phyloP scores from a whole-genome alignment of 1,140 invertebrate genomes.

The Mesaphorura yosii region DNA sequence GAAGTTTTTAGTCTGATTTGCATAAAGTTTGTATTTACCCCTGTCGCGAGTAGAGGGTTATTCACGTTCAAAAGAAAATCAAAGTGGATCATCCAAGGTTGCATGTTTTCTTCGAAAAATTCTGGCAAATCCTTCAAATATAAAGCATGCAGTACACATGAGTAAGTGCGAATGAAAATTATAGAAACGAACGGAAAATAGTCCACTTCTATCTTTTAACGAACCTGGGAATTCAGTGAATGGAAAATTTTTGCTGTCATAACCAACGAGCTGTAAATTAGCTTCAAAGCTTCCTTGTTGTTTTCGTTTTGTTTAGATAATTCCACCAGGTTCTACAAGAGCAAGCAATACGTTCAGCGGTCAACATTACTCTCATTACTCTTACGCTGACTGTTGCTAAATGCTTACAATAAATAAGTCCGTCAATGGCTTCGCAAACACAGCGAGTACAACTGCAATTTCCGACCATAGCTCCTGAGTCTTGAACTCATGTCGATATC shows the following conservation, averaged over 20 bases:
- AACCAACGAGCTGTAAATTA: constrained; percentile 80
- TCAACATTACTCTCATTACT: not conserved
- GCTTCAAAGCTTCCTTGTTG: constrained; percentile 65
- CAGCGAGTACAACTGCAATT: constrained; percentile 90
- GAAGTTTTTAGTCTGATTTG: constrained; percentile 45
- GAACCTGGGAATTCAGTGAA: constrained; percentile 82
- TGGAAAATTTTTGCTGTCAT: constrained; percentile 93
- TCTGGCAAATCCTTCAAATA: constrained; percentile 85
- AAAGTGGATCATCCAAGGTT: constrained; percentile 84
- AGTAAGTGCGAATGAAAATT: too few species aligned
- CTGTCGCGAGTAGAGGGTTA: constrained; percentile 48
- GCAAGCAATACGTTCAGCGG: not conserved
- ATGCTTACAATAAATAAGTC: constrained; percentile 68
- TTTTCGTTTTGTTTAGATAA: constrained; percentile 62
- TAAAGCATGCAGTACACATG: too few species aligned
- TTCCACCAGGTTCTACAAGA: constrained; percentile 63
- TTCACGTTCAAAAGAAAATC: constrained; percentile 64
- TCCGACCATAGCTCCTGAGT: constrained; percentile 87
- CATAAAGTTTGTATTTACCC: too few species aligned
- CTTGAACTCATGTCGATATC: constrained; percentile 92
- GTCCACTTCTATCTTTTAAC: constrained; percentile 12
- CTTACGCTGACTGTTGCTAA: not conserved
- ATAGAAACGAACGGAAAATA: too few species aligned
- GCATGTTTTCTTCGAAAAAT: constrained; percentile 97
- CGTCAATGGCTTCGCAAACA: constrained; percentile 84